A percentile compares a stretch with the other conserved stretches of the same genome.
These are phyloP conservation scores for Telmatochromis sp. DNA, from an alignment of 2,113 vertebrate genomes.

Conservation along the genomic window DNA sequence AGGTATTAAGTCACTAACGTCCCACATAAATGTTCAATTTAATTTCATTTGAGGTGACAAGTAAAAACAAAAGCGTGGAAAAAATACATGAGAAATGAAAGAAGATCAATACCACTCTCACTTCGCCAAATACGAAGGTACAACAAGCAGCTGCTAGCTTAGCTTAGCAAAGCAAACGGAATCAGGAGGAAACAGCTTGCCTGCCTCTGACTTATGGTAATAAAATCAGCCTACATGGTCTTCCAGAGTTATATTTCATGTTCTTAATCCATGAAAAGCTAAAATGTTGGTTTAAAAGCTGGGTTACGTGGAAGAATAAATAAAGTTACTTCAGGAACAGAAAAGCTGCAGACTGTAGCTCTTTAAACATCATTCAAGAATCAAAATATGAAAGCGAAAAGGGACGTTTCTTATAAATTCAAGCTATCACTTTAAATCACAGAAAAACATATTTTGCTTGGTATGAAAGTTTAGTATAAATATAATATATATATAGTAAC, in stretches of 20 bases:
- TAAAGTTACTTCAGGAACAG: not conserved
- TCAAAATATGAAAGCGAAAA: not conserved
- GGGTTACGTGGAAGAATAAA: not conserved
- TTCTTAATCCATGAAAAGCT: not conserved
- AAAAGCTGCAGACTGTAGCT: not conserved
- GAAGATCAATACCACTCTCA: not conserved
- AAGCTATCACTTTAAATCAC: not conserved
- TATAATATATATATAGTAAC: not conserved
- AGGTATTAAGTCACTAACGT: not conserved
- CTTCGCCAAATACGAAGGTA: not conserved
- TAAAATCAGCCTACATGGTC: not conserved
- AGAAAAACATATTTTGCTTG: not conserved
- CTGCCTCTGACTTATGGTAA: not conserved
- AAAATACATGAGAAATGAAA: not conserved
- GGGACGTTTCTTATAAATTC: not conserved
- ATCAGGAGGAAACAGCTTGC: not conserved
- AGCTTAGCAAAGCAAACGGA: not conserved
- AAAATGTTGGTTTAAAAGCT: not conserved
- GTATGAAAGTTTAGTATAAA: not conserved
- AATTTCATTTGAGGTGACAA: not conserved
- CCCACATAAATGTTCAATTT: not conserved
- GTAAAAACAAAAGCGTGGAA: not conserved
- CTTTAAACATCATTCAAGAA: not conserved
- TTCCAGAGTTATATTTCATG: not conserved
- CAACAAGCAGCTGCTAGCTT: not conserved